Conservation (phyloP, 2,113 vertebrate genomes). For the Odontophorus gujanensis region DNA sequence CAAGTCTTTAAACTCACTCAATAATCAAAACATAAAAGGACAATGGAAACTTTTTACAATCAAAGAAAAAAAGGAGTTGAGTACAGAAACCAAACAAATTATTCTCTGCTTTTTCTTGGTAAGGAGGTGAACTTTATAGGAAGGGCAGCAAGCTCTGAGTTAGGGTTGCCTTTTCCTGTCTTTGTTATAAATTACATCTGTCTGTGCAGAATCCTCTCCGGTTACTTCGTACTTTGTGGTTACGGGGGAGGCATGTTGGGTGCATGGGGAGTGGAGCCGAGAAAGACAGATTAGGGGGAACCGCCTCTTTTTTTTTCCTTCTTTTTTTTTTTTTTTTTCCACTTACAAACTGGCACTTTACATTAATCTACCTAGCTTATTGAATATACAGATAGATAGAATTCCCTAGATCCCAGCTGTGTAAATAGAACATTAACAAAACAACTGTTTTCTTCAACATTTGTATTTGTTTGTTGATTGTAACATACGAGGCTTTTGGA, state of each 20-base stretch:
- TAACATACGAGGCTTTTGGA: conserved; percentile 30
- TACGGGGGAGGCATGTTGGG: background rate
- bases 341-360: conserved; percentile 10
- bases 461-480: conserved; percentile 38
- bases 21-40: conserved; percentile 74
- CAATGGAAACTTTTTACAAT: conserved; percentile 74
- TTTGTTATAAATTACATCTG: conserved; percentile 67
- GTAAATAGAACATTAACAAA: conserved; percentile 47
- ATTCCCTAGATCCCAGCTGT: conserved; percentile 45
- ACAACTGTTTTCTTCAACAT: conserved; percentile 20
- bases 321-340: background rate
- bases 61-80: conserved; percentile 56
- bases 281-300: background rate
- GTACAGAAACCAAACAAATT: conserved; percentile 62
- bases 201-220: conserved; percentile 56
- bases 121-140: conserved; percentile 65
- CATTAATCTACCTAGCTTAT: conserved; percentile 24
- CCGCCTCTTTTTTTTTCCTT: background rate
- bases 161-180: conserved; percentile 61
- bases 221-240: background rate
- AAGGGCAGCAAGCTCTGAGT: conserved; percentile 62
- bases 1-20: conserved; percentile 62
- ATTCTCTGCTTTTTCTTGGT: conserved; percentile 59
- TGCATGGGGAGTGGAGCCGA: conserved; percentile 7
- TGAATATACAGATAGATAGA: conserved; percentile 29